phyloP scores from a whole-genome alignment of 2,888 invertebrate genomes.

The Spilarctia lutea region DNA sequence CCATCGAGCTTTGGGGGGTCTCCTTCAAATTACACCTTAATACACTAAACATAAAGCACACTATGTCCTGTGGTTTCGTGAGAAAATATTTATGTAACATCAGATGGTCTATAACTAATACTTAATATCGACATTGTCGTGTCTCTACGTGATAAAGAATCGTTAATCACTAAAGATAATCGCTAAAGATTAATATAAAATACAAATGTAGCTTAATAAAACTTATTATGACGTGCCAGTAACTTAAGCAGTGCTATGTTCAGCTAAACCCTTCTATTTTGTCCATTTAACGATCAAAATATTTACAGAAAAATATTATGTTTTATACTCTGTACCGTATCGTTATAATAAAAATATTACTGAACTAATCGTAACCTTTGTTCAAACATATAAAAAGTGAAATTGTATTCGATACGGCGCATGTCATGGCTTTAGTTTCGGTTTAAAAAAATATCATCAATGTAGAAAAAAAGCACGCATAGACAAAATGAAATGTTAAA shows the following conservation, averaged over 20 bases:
- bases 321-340: slow-evolving; percentile 32
- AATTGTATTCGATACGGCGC: slow-evolving; percentile 39
- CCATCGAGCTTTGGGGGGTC: slow-evolving; percentile 60
- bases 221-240: slow-evolving; percentile 28
- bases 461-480: slow-evolving; percentile 29
- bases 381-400: slow-evolving; percentile 33
- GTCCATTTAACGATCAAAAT: slow-evolving; percentile 29
- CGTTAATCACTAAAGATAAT: no score
- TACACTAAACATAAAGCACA: slow-evolving; percentile 35
- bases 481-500: slow-evolving; percentile 23
- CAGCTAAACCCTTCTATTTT: slow-evolving; percentile 35
- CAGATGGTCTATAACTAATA: slow-evolving; percentile 32
- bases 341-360: slow-evolving; percentile 11
- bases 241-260: slow-evolving; percentile 37
- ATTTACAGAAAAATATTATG: slow-evolving; percentile 42
- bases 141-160: slow-evolving; percentile 21
- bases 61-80: slow-evolving; percentile 31
- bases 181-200: slow-evolving; percentile 31
- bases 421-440: slow-evolving; percentile 47
- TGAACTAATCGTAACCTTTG: slow-evolving; percentile 23
- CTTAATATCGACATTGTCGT: slow-evolving; percentile 27
- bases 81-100: slow-evolving; percentile 35
- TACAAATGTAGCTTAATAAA: slow-evolving; percentile 32
- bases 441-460: slow-evolving; percentile 37
- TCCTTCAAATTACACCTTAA: slow-evolving; percentile 51